Evolutionary conservation across 1,140 invertebrate species (phyloP).

Genomic region (Trachymyrmex septentrionalis): DNA sequence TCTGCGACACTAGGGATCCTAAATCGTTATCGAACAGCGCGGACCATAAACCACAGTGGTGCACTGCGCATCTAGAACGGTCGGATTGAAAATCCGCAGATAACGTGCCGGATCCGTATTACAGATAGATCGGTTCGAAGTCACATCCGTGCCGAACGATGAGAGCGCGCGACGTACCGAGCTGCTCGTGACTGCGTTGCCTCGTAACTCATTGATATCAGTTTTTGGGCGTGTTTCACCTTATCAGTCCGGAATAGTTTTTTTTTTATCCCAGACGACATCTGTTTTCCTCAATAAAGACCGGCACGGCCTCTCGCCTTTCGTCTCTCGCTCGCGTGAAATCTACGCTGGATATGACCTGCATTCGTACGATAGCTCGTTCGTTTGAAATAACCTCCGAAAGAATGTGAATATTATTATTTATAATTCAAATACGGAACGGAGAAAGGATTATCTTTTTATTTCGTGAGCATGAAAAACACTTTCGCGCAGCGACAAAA

Average conservation of each 20-base stretch:
- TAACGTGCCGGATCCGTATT: constrained; percentile 26
- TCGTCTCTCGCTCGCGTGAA: constrained; percentile 4
- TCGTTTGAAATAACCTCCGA: background rate
- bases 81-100: constrained; percentile 63
- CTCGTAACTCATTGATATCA: constrained; percentile 66
- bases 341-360: background rate
- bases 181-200: background rate
- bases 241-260: constrained; percentile 63
- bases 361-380: background rate
- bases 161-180: constrained; percentile 6
- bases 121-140: constrained; percentile 32
- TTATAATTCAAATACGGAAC: background rate
- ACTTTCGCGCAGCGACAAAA: background rate
- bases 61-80: constrained; percentile 32
- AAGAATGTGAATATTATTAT: constrained; percentile 22
- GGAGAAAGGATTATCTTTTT: background rate
- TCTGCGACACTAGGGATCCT: constrained; percentile 35
- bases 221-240: constrained; percentile 70
- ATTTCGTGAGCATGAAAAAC: background rate
- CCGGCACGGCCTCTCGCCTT: constrained; percentile 16
- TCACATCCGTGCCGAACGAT: constrained; percentile 32
- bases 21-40: constrained; percentile 54
- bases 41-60: constrained; percentile 51
- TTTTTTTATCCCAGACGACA: constrained; percentile 37
- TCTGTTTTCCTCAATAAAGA: constrained; percentile 68